These are phyloP conservation scores for Colistium nudipinnis DNA, from an alignment of 2,113 vertebrate genomes.

Conservation along the genomic window DNA sequence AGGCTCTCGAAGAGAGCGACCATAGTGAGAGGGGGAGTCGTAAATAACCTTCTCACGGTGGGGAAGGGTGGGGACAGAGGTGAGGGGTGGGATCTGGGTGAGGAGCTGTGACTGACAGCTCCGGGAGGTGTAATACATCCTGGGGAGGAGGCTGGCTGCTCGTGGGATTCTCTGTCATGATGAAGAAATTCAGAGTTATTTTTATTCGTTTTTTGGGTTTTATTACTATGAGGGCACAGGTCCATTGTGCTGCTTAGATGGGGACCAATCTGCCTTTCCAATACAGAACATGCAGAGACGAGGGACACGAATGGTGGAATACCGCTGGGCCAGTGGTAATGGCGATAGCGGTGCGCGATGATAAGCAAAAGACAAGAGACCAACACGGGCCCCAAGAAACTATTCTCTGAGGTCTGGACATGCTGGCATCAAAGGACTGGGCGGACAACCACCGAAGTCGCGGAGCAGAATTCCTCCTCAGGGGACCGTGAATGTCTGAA, in stretches of 20 bases:
- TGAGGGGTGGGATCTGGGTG: neutral
- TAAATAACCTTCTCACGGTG: slow-evolving; percentile 14
- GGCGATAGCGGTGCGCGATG: neutral
- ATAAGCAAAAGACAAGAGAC: neutral
- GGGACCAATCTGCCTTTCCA: neutral
- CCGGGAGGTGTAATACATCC: neutral
- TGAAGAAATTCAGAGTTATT: neutral
- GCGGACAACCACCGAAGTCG: too few relatives aligned
- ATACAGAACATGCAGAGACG: neutral
- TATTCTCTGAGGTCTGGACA: too few relatives aligned
- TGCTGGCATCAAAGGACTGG: too few relatives aligned
- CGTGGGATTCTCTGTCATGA: neutral
- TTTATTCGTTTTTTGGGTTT: too few relatives aligned
- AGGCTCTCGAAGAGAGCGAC: too few relatives aligned
- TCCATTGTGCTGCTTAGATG: neutral
- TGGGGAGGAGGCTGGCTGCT: neutral
- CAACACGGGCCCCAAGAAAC: neutral
- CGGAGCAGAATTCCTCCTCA: neutral
- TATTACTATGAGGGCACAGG: neutral
- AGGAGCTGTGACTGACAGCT: neutral
- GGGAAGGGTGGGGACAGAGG: slow-evolving; percentile 1
- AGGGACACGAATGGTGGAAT: neutral
- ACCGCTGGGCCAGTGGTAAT: too few relatives aligned
- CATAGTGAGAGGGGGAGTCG: neutral
- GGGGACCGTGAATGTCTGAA: neutral